Conservation (phyloP, 2,888 invertebrate genomes). For the Pilophorus perplexus region DNA sequence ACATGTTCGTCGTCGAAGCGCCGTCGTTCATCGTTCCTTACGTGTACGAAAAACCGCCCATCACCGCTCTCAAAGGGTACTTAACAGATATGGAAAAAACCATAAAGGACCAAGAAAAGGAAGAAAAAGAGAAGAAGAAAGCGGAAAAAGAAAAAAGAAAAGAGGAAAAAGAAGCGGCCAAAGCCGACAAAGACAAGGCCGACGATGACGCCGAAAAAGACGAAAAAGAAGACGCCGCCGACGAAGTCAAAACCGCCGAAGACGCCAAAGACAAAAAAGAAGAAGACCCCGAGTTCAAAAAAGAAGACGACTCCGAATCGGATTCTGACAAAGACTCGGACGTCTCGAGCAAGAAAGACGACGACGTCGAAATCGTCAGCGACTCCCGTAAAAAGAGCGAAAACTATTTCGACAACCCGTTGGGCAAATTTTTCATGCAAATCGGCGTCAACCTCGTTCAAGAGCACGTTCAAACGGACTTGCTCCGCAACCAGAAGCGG, state of each 20-base stretch:
- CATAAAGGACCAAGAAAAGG: slow-evolving; percentile 48
- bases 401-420: slow-evolving; percentile 79
- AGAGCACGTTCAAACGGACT: slow-evolving; percentile 89
- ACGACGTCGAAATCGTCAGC: slow-evolving; percentile 45
- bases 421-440: slow-evolving; percentile 87
- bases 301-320: slow-evolving; percentile 50
- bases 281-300: slow-evolving; percentile 45
- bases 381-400: slow-evolving; percentile 55
- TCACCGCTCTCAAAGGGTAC: slow-evolving; percentile 72
- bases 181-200: slow-evolving; percentile 53
- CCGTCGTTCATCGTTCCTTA: slow-evolving; percentile 92
- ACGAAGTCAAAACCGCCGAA: slow-evolving; percentile 49
- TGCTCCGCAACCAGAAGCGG: slow-evolving; percentile 80
- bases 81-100: slow-evolving; percentile 60
- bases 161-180: slow-evolving; percentile 50
- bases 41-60: slow-evolving; percentile 85
- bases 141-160: slow-evolving; percentile 52
- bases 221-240: slow-evolving; percentile 51
- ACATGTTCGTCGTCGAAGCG: slow-evolving; percentile 89
- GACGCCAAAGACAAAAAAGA: slow-evolving; percentile 49
- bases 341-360: slow-evolving; percentile 48
- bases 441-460: slow-evolving; percentile 88
- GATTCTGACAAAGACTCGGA: slow-evolving; percentile 49
- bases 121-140: slow-evolving; percentile 55
- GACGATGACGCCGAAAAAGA: slow-evolving; percentile 53